Base-by-base conservation (phyloP, 1,140 invertebrate genomes). In the Brachionus calyciflorus region DNA sequence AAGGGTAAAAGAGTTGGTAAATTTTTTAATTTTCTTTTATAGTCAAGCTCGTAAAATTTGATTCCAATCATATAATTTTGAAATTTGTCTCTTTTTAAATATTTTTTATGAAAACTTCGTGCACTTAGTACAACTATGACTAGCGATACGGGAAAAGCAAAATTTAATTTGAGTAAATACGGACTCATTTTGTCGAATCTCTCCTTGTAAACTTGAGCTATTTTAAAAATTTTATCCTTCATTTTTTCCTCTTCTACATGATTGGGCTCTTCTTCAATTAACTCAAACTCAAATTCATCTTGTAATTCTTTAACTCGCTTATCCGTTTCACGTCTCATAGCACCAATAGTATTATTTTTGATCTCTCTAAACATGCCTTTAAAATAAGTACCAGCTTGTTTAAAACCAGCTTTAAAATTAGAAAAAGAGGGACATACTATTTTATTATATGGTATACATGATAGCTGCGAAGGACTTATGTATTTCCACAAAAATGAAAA, bases 11-110 rank as follows among this genome's bases (percentile, higher is more conserved):
- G 19, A 44, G 37, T 24, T 9, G 60, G 40, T n/a, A 19, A 9
- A 14, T 65, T 65, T 24, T 44, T 65, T 1, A 21, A 12, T 24
- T 44, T 65, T 26, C 60, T 6, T 14, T 65, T 65, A 4, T 65
- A 21, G n/a, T 65, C 40, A 26, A 65, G 28, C 17, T 65, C 60
- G 44, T 44, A 65, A 44, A 65, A 65, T 65, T 44, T 65, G 12
- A 65, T 24, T 12, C 60, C 37, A 26, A 65, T 65, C 14, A 65
- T 12, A 65, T 65, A 24, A 44, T 65, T 65, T 19, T 44, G 40
- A 28, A 24, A 65, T 10, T 44, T 65, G 40, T 65, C 60, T 24
- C 60, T 6, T 44, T 65, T 65, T 0, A 65, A 7, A 26, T 65
- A 65, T 65, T 65, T 65, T 30, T 17, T 24, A n/a, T 44, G 60